A percentile compares a stretch with the other conserved stretches of the same genome.
Conservation (phyloP, 2,113 vertebrate genomes). For the Macquaria ambigua region DNA sequence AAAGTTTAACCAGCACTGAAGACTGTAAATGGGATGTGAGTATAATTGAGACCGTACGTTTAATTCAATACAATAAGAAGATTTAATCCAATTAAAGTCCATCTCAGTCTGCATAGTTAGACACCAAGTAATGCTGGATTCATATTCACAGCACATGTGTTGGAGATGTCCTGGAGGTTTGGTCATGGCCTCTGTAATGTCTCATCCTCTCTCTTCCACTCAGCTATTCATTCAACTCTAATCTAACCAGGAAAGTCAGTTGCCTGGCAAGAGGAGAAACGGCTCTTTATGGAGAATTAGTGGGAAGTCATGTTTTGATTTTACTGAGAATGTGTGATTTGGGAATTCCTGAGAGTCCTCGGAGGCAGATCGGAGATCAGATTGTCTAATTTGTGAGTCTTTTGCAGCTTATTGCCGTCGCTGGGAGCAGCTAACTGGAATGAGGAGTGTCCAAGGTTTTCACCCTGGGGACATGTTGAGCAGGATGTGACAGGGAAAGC, state of each 20-base stretch:
- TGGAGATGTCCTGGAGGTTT: constrained; percentile 58
- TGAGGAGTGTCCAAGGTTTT: constrained; percentile 25
- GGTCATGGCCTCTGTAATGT: constrained; percentile 46
- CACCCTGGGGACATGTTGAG: constrained; percentile 3
- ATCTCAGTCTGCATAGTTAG: constrained; percentile 68
- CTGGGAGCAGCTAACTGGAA: constrained; percentile 18
- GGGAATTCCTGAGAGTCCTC: constrained; percentile 14
- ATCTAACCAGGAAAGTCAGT: constrained; percentile 36
- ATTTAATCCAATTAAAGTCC: constrained; percentile 59
- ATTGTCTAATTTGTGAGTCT: constrained; percentile 36
- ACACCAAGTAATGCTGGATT: constrained; percentile 66
- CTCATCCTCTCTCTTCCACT: constrained; percentile 25
- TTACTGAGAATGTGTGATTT: constrained; percentile 22
- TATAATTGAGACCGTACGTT: constrained; percentile 56
- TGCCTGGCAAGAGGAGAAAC: constrained; percentile 33
- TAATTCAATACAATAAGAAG: constrained; percentile 51
- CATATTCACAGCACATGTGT: constrained; percentile 59
- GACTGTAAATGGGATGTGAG: constrained; percentile 54
- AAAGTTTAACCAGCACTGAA: constrained; percentile 41
- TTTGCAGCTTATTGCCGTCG: constrained; percentile 23
- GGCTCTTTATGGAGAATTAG: constrained; percentile 10
- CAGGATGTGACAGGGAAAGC: constrained; percentile 36
- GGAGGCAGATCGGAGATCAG: constrained; percentile 33
- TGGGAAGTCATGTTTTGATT: constrained; percentile 31
- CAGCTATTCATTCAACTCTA: constrained; percentile 45